Base-by-base conservation (phyloP, 2,797 vertebrate species). In the Pogonophryne albipinna region DNA sequence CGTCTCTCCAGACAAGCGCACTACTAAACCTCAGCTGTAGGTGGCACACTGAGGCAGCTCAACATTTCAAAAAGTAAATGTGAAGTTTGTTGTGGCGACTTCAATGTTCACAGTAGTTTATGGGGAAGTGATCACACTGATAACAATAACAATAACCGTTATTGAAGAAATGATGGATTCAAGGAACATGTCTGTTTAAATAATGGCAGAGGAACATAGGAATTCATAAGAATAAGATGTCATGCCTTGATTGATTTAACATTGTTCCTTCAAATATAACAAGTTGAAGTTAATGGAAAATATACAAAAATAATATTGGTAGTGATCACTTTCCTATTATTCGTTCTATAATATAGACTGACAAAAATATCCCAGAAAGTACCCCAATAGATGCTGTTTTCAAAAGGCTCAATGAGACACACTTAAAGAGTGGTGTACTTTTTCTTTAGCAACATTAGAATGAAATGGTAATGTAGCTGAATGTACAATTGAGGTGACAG, bases 1-100 rank as follows among this genome's bases (percentile, higher is more conserved):
- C 50, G 57, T 68, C 68, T 79, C 31, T 49, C 11, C 27, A 2
- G 31, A 49, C 61, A 31, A 17, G 59, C 49, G 69, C 17, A 58
- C 19, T 6, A 34, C 10, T 31, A 13, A 13, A 20, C 12, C 64
- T 80, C 63, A 60, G 20, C 74, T 66, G 76, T 4, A 17, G 6
- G 46, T 14, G 12, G 27, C 51, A 53, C 7, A 52, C 2, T 10
- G 12, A 19, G 3, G 0, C 2, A 23, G 20, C 1, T 10, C 1
- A 47, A 4, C 10, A 47, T 63, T 50, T 16, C 9, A 31, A 66
- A 49, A 49, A 49, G 47, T n/a, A 16, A n/a, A 17, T 17, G 47
- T 17, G 47, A 49, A 17, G 46, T 17, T 45, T 45, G 44, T 13
- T 46, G 45, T 14, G 13, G 45, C 9, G 1, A 44, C 42, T 44